phyloP scores from a whole-genome alignment of 1,140 invertebrate species.

The Tetragonula clypearis region DNA sequence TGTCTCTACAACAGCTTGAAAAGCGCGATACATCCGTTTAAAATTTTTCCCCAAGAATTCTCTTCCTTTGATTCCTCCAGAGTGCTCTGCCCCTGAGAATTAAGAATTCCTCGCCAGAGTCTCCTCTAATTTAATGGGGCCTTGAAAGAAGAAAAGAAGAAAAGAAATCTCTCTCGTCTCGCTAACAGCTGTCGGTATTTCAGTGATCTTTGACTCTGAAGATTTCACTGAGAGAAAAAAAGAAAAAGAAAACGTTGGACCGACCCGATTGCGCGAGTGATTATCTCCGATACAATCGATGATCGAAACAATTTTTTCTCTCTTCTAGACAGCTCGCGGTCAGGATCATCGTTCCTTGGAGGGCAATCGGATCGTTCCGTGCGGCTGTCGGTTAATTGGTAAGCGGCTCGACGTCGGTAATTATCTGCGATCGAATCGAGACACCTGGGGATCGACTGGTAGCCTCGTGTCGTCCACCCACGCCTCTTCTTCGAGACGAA shows the following conservation, averaged over 20 bases:
- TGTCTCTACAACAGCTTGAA: background rate
- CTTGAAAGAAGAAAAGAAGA: no score
- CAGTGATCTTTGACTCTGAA: no score
- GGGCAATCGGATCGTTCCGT: background rate
- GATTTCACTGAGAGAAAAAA: background rate
- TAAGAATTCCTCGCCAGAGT: background rate
- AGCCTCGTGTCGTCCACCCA: conserved; percentile 60
- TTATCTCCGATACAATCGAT: background rate
- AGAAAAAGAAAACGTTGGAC: no score
- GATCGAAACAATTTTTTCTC: conserved; percentile 21
- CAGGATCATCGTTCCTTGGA: background rate
- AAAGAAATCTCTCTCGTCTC: background rate
- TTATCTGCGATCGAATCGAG: conserved; percentile 53
- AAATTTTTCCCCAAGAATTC: background rate
- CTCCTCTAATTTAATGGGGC: background rate
- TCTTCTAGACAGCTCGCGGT: background rate
- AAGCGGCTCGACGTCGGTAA: background rate
- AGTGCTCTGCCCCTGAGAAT: no score
- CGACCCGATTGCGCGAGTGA: background rate
- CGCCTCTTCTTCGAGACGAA: conserved; percentile 47
- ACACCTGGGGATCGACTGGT: conserved; percentile 60
- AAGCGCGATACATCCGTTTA: background rate
- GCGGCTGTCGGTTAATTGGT: background rate
- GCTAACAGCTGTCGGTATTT: background rate
- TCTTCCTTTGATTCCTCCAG: background rate